phyloP scores from a whole-genome alignment of 2,888 invertebrate species.

The Agriopis leucophaearia region DNA sequence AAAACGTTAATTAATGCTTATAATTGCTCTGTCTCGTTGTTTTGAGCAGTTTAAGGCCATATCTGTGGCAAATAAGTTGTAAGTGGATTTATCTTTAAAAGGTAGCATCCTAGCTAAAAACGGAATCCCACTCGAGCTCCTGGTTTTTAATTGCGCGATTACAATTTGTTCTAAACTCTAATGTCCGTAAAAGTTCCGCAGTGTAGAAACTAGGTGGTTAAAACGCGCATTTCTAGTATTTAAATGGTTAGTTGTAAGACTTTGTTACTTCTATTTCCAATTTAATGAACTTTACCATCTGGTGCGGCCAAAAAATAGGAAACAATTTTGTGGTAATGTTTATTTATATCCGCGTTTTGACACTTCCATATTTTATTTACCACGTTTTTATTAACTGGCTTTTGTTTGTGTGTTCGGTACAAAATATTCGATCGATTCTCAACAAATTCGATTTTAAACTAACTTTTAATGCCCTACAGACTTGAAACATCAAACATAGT shows the following conservation, averaged over 20 bases:
- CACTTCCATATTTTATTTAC: too few species aligned
- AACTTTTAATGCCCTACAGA: too few species aligned
- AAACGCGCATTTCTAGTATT: conserved; percentile 6
- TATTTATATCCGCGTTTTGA: too few species aligned
- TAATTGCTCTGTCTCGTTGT: background rate
- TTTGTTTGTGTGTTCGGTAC: too few species aligned
- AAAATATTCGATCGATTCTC: too few species aligned
- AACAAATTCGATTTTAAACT: too few species aligned
- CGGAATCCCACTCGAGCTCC: conserved; percentile 4
- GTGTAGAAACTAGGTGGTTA: conserved; percentile 8
- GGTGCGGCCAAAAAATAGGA: background rate
- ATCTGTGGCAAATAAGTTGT: background rate
- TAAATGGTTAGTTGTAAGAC: conserved; percentile 5
- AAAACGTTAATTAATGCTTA: too few species aligned
- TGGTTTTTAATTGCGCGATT: conserved; percentile 29
- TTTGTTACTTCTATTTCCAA: conserved; percentile 8
- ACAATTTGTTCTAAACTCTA: conserved; percentile 26
- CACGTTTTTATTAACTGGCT: too few species aligned
- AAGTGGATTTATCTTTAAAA: background rate
- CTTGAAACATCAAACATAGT: too few species aligned
- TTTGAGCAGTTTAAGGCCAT: background rate
- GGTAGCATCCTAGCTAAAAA: conserved; percentile 4
- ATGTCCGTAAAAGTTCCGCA: conserved; percentile 22
- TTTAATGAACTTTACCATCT: conserved; percentile 7
- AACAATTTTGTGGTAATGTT: too few species aligned